These are phyloP conservation scores for Muraenolepis orangiensis DNA, from an alignment of 2,797 vertebrate genomes.

Conservation along the genomic window DNA sequence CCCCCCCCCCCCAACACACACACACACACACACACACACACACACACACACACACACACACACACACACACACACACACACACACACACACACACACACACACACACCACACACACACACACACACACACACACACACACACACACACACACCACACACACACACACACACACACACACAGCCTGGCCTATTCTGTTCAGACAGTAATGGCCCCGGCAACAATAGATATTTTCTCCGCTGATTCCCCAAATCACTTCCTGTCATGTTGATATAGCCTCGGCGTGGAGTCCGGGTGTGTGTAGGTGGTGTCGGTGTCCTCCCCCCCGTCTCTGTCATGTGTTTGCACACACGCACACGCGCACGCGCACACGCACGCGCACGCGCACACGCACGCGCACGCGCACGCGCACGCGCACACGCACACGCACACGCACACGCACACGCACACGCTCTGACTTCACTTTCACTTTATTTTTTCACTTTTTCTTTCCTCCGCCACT, in stretches of 20 bases:
- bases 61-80: too few species aligned
- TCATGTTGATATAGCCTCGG: conserved; percentile 58
- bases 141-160: too few species aligned
- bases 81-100: too few species aligned
- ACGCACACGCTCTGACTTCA: too few species aligned
- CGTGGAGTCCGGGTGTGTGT: not conserved
- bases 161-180: too few species aligned
- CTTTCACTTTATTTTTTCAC: not conserved
- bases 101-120: too few species aligned
- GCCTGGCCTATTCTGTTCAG: conserved; percentile 60
- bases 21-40: too few species aligned
- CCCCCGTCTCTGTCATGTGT: not conserved
- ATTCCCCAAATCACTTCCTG: conserved; percentile 65
- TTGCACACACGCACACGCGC: not conserved
- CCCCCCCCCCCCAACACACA: too few species aligned
- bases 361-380: not conserved
- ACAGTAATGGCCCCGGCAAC: conserved; percentile 52
- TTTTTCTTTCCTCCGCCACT: not conserved
- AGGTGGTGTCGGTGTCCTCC: not conserved
- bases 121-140: too few species aligned
- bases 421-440: not conserved
- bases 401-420: not conserved
- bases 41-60: too few species aligned
- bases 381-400: too few species aligned
- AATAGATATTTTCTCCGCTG: conserved; percentile 62